Evolutionary conservation across 2,888 invertebrate species (phyloP).

Genomic region (Plagodis pulveraria): DNA sequence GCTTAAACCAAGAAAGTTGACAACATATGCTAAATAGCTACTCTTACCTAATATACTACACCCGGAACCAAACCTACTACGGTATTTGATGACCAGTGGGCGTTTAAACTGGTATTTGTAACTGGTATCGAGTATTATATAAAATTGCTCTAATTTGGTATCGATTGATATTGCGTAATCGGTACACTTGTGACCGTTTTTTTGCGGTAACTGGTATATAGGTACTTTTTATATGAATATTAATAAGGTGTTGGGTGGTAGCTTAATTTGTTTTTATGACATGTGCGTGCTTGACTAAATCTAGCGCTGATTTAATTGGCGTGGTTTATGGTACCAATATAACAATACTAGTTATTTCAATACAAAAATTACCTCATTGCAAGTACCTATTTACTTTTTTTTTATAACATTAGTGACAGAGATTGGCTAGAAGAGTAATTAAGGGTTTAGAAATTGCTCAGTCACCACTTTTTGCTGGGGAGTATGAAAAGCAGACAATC

Average conservation of each 20-base stretch:
- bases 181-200: conserved; percentile 9
- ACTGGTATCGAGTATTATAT: conserved; percentile 16
- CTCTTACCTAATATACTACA: conserved; percentile 32
- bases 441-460: no score
- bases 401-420: no score
- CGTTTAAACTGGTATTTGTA: conserved; percentile 5
- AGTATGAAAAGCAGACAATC: no score
- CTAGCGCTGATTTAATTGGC: no score
- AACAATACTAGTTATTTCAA: no score
- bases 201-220: conserved; percentile 5
- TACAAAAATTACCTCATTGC: no score
- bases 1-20: conserved; percentile 45
- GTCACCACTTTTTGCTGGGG: no score
- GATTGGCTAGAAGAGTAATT: no score
- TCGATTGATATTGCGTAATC: conserved; percentile 29
- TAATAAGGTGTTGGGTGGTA: conserved; percentile 9
- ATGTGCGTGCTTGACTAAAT: conserved; percentile 1
- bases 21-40: conserved; percentile 42
- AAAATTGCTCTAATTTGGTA: conserved; percentile 30
- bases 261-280: conserved; percentile 1
- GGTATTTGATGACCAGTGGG: conserved; percentile 19
- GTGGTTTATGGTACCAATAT: no score
- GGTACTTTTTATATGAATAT: conserved; percentile 11
- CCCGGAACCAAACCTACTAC: conserved; percentile 36
- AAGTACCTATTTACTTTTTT: no score